These are phyloP conservation scores for Lordiphosa stackelbergi DNA, from an alignment of 1,140 invertebrate genomes.

Conservation along the genomic window DNA sequence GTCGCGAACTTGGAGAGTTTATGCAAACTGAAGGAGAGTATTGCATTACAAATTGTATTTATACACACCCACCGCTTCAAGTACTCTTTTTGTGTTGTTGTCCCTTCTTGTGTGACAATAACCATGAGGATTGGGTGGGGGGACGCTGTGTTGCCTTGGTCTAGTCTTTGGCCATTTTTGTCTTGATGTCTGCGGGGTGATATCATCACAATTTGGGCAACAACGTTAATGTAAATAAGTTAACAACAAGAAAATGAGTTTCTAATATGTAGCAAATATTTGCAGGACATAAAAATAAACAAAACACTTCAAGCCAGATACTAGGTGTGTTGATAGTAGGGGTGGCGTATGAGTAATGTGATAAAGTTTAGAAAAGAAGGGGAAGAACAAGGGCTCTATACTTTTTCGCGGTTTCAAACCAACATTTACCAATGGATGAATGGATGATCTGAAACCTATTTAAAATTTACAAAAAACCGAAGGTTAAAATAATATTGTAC, in stretches of 20 bases:
- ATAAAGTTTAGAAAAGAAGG: too few relatives aligned
- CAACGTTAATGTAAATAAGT: slow-evolving; percentile 60
- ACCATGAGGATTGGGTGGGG: slow-evolving; percentile 22
- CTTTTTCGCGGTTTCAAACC: too few relatives aligned
- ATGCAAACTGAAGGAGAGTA: slow-evolving; percentile 58
- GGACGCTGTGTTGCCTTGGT: slow-evolving; percentile 25
- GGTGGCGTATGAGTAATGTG: too few relatives aligned
- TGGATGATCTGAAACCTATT: too few relatives aligned
- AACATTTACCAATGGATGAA: too few relatives aligned
- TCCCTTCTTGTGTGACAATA: slow-evolving; percentile 28
- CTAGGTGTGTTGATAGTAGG: too few relatives aligned
- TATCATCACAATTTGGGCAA: slow-evolving; percentile 69
- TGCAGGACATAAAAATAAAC: slow-evolving; percentile 19
- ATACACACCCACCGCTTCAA: slow-evolving; percentile 45
- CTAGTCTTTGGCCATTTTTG: slow-evolving; percentile 1
- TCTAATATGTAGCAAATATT: slow-evolving; percentile 21
- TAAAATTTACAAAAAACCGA: too few relatives aligned
- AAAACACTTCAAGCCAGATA: background rate
- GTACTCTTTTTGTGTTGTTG: slow-evolving; percentile 28
- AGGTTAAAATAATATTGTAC: too few relatives aligned
- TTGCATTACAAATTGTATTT: slow-evolving; percentile 72
- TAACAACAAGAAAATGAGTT: too few relatives aligned
- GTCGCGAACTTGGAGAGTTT: slow-evolving; percentile 32
- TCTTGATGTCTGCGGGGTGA: slow-evolving; percentile 35
- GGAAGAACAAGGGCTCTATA: too few relatives aligned